phyloP scores from a whole-genome alignment of 1,140 invertebrate species.

The Bombus picipes region DNA sequence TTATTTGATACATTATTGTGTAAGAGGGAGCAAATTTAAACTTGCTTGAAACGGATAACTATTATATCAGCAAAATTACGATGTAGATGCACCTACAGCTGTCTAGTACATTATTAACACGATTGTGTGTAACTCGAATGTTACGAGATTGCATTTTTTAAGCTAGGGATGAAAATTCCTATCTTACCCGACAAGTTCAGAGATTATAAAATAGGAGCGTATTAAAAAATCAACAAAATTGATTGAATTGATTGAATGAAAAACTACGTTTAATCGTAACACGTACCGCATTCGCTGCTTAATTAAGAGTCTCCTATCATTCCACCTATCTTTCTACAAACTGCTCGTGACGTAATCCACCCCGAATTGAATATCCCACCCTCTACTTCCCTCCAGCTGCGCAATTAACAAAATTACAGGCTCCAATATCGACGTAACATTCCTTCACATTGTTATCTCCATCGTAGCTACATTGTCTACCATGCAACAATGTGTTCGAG shows the following conservation, averaged over 20 bases:
- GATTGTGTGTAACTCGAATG: no score
- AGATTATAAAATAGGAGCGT: background rate
- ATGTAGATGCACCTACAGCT: no score
- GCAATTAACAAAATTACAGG: slow-evolving; percentile 32
- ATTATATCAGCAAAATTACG: no score
- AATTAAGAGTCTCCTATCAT: background rate
- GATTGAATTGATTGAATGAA: background rate
- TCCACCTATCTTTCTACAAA: background rate
- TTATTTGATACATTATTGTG: no score
- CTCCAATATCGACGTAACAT: background rate
- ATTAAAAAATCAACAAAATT: no score
- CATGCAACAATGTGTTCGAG: background rate
- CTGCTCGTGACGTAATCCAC: background rate
- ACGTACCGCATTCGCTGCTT: background rate
- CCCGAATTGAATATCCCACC: slow-evolving; percentile 10
- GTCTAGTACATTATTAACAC: no score
- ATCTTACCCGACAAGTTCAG: no score
- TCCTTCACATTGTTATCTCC: slow-evolving; percentile 4
- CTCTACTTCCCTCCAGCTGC: background rate
- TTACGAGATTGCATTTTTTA: no score
- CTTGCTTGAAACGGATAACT: no score
- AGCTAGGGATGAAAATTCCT: no score
- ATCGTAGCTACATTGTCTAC: slow-evolving; percentile 1
- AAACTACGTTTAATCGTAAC: background rate
- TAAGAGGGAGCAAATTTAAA: no score